Evolutionary conservation across 1,140 invertebrate genomes (phyloP).

Genomic region (Cyclina sinensis): DNA sequence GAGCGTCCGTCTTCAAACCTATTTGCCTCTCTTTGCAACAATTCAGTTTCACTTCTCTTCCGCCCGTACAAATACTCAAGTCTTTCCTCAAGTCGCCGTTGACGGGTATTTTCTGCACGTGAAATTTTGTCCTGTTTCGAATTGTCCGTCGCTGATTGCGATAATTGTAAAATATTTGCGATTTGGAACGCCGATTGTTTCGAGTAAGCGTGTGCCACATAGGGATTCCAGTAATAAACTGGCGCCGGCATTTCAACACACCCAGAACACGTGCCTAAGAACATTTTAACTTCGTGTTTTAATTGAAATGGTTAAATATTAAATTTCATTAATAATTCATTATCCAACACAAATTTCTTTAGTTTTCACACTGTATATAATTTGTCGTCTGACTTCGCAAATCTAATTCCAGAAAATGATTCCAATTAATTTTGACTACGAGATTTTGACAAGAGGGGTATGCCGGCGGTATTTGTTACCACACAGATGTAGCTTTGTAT

Average conservation of each 20-base stretch:
- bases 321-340: neutral
- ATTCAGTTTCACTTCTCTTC: neutral
- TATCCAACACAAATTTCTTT: neutral
- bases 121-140: neutral
- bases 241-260: slow-evolving; percentile 53
- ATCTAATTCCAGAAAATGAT: slow-evolving; percentile 36
- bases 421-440: slow-evolving; percentile 54
- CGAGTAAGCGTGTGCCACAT: neutral
- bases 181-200: slow-evolving; percentile 52
- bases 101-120: neutral
- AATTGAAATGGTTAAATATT: neutral
- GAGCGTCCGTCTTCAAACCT: neutral
- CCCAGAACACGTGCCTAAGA: slow-evolving; percentile 46
- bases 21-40: neutral
- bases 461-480: slow-evolving; percentile 12
- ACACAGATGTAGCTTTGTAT: slow-evolving; percentile 41
- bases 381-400: neutral
- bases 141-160: neutral
- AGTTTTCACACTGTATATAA: neutral
- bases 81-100: neutral
- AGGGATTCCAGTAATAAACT: slow-evolving; percentile 63
- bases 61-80: neutral
- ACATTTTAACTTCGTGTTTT: slow-evolving; percentile 41
- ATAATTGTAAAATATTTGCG: slow-evolving; percentile 50
- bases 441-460: slow-evolving; percentile 32